phyloP scores from a whole-genome alignment of 2,113 vertebrate species.

The Labeo rohita region DNA sequence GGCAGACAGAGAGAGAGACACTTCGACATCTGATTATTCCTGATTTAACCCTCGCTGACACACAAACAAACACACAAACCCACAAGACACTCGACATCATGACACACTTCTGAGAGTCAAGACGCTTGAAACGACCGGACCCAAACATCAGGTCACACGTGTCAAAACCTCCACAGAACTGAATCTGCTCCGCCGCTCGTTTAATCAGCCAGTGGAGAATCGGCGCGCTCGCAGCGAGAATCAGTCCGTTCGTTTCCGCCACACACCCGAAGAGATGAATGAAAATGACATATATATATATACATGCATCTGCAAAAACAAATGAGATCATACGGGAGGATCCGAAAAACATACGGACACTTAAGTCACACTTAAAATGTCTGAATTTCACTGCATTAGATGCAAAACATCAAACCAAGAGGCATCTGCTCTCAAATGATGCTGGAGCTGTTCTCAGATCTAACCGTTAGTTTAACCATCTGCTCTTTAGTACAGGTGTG shows the following conservation, averaged over 20 bases:
- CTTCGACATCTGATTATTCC: constrained; percentile 60
- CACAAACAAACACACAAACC: background rate
- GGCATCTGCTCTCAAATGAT: background rate
- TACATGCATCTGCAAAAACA: background rate
- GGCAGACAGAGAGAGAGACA: constrained; percentile 55
- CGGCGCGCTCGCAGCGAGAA: too few species aligned
- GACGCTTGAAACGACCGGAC: background rate
- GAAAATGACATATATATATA: too few species aligned
- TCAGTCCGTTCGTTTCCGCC: too few species aligned
- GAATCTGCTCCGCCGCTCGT: background rate
- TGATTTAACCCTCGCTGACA: constrained; percentile 26
- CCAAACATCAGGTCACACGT: background rate
- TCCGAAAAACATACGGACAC: background rate
- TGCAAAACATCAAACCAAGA: background rate
- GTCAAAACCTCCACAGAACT: background rate
- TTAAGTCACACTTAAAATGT: background rate
- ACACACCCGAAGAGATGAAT: too few species aligned
- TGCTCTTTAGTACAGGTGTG: background rate
- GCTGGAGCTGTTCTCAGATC: background rate
- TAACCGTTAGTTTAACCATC: background rate
- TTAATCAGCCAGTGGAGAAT: too few species aligned
- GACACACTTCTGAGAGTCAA: background rate
- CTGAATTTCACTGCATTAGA: background rate
- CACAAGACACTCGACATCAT: background rate
- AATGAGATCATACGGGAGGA: background rate